Conservation (phyloP, 1,140 invertebrate species). For the Microplitis demolitor region DNA sequence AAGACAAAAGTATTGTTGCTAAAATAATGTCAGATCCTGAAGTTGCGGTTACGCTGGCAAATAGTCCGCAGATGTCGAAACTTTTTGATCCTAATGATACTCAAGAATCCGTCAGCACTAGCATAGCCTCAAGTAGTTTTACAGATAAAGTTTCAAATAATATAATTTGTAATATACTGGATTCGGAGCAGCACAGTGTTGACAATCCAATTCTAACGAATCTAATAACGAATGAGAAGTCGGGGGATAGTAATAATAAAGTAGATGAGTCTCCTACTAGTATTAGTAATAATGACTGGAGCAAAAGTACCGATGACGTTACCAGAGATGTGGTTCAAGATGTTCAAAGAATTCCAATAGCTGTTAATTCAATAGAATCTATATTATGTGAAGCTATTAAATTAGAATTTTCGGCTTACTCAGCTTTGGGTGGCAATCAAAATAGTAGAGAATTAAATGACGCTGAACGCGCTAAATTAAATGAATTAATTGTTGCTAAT, state of each 20-base stretch:
- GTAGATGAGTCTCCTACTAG: neutral
- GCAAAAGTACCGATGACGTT: slow-evolving; percentile 51
- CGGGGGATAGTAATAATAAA: slow-evolving; percentile 33
- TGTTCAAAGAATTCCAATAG: slow-evolving; percentile 63
- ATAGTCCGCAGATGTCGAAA: slow-evolving; percentile 45
- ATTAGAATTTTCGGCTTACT: slow-evolving; percentile 77
- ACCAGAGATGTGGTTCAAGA: slow-evolving; percentile 70
- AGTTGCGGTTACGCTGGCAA: slow-evolving; percentile 37
- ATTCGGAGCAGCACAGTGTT: slow-evolving; percentile 28
- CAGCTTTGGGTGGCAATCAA: slow-evolving; percentile 64
- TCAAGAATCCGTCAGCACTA: neutral
- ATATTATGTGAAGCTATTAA: slow-evolving; percentile 83
- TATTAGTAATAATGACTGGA: slow-evolving; percentile 6
- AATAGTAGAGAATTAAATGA: slow-evolving; percentile 77
- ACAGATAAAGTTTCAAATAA: slow-evolving; percentile 24
- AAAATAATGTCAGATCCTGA: slow-evolving; percentile 50
- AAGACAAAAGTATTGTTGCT: slow-evolving; percentile 46
- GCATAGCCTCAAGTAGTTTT: neutral
- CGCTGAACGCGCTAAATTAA: slow-evolving; percentile 79
- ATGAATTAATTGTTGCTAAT: slow-evolving; percentile 83
- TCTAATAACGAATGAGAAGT: slow-evolving; percentile 48
- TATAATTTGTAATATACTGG: slow-evolving; percentile 28
- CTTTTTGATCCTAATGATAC: slow-evolving; percentile 41
- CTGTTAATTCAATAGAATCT: slow-evolving; percentile 74
- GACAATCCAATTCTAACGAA: slow-evolving; percentile 55